Conservation (phyloP, 2,797 vertebrate species). For the Sebastes cheni region DNA sequence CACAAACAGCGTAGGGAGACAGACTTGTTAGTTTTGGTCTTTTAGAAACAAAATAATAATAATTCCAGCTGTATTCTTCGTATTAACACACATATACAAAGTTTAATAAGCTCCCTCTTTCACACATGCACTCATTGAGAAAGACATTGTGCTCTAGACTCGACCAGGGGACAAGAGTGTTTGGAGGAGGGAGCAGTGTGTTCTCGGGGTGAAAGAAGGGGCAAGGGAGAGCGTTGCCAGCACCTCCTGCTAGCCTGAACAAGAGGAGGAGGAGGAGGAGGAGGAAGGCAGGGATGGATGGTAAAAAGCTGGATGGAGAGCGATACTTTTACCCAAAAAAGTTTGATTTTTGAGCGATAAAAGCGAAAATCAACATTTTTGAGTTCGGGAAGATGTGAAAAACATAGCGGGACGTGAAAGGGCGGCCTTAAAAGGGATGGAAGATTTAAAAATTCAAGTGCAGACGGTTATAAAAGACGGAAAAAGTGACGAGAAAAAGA, state of each 20-base stretch:
- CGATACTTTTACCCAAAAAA: neutral
- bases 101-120: neutral
- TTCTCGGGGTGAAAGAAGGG: slow-evolving; percentile 84
- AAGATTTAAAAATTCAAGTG: neutral
- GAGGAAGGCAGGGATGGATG: neutral
- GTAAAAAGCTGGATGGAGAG: neutral
- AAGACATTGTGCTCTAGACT: slow-evolving; percentile 32
- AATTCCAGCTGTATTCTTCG: neutral
- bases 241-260: slow-evolving; percentile 62
- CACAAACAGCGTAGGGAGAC: neutral
- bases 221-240: slow-evolving; percentile 71
- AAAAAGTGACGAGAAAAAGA: too few species aligned
- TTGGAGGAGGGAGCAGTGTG: slow-evolving; percentile 59
- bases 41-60: neutral
- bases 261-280: slow-evolving; percentile 26
- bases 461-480: neutral
- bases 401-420: neutral
- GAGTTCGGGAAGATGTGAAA: neutral
- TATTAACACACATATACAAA: neutral
- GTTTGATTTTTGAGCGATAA: fast-evolving
- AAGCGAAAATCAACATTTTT: neutral
- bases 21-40: too few species aligned
- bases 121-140: slow-evolving; percentile 42
- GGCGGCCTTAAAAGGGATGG: too few species aligned
- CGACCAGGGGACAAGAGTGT: slow-evolving; percentile 50